These are phyloP conservation scores for Monochamus alternatus DNA, from an alignment of 2,888 invertebrate species.

Conservation along the genomic window DNA sequence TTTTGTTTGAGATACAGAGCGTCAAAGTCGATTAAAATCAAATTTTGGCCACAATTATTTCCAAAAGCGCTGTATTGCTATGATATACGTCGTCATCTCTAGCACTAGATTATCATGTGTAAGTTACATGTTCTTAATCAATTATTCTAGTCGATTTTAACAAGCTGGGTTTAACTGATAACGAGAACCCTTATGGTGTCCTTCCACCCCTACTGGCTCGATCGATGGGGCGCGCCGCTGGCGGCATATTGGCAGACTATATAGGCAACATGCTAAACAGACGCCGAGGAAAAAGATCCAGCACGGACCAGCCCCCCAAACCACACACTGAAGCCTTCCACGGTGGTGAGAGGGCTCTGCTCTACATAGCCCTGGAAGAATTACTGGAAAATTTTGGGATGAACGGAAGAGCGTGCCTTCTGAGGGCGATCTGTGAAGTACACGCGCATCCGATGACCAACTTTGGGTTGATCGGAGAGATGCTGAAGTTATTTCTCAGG, in stretches of 20 bases:
- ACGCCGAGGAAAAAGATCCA: slow-evolving; percentile 71
- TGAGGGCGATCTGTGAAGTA: slow-evolving; percentile 89
- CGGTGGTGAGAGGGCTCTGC: slow-evolving; percentile 87
- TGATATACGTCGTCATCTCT: too few relatives aligned
- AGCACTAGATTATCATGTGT: too few relatives aligned
- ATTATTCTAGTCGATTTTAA: slow-evolving; percentile 84
- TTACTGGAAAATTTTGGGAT: slow-evolving; percentile 86
- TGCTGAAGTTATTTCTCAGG: slow-evolving; percentile 88
- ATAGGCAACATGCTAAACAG: slow-evolving; percentile 81
- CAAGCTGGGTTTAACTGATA: slow-evolving; percentile 89
- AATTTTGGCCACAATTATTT: too few relatives aligned
- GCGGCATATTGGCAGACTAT: slow-evolving; percentile 81
- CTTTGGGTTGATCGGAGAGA: slow-evolving; percentile 87
- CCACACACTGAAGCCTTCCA: slow-evolving; percentile 75
- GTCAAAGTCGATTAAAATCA: too few relatives aligned
- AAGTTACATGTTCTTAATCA: neutral
- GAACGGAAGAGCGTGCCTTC: slow-evolving; percentile 86
- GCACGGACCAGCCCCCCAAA: slow-evolving; percentile 62
- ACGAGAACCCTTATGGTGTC: slow-evolving; percentile 89
- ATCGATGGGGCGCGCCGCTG: slow-evolving; percentile 84
- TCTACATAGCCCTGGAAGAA: slow-evolving; percentile 86
- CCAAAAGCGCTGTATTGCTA: too few relatives aligned
- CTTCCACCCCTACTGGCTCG: slow-evolving; percentile 84
- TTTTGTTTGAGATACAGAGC: too few relatives aligned
- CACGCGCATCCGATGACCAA: slow-evolving; percentile 85